Evolutionary conservation across 2,888 invertebrate genomes (phyloP), one percentile per base, ranked within the genome.

Genomic region (Sarcophaga rosellei): DNA sequence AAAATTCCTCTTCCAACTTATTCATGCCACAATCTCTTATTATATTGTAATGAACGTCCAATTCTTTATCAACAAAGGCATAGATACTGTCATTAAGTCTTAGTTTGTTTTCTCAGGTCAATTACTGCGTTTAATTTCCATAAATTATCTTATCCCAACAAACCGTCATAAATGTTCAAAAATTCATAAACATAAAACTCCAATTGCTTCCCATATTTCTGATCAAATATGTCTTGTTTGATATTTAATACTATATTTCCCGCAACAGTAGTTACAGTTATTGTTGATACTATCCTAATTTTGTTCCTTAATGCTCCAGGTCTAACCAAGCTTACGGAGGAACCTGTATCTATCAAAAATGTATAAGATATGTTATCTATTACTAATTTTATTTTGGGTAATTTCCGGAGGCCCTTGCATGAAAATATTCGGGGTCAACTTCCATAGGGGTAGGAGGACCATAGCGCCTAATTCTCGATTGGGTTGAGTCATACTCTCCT

Each of bases 31-130:
- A 61, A 53, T 77, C 61, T 12, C 25, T 68, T 59, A 63, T 10
- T 57, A 65, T 23, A 65, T 66, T 44, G 44, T 68, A 59, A 47
- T 66, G 57, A 17, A 23, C 75, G 21, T 65, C 45, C 90, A 79
- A 20, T 90, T 89, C 8, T 90, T 89, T 21, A 76, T 87, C 5
- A 91, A 89, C 35, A 88, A 73, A 69, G 20, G 77, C 62, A 70
- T 81, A 78, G 15, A 35, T 4, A 35, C 61, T 66, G 21, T 59
- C 59, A 47, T 72, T 84, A 17, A 79, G 45, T 17, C 23, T n/a
- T 72, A 25, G 20, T 77, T 35, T 80, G 53, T 44, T 77, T 70
- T 53, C 57, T 45, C 17, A 84, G 35, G 65, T 82, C 78, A 12
- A 78, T 70, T 78, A 74, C 73, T 70, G 74, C 47, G 45, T 81